Evolutionary conservation across 2,888 invertebrate species (phyloP).

Genomic region (Taphrorychus bicolor): DNA sequence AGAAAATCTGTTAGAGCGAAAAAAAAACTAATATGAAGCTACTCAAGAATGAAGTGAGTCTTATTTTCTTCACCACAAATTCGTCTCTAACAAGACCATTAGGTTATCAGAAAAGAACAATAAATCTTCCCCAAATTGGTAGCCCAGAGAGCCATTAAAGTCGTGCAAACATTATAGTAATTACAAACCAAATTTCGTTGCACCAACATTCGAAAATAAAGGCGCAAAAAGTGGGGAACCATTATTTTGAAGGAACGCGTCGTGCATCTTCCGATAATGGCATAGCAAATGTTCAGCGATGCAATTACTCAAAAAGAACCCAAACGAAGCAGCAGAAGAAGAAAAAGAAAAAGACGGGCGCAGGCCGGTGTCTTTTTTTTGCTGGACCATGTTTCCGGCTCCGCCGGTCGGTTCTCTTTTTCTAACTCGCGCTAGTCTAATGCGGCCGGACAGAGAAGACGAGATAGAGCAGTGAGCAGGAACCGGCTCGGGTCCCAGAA

Average conservation of each 20-base stretch:
- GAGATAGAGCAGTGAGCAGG: conserved; percentile 44
- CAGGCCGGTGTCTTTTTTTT: conserved; percentile 30
- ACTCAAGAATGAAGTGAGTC: too few species aligned
- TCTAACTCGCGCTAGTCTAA: conserved; percentile 16
- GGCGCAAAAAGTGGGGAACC: conserved; percentile 11
- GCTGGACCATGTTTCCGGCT: conserved; percentile 46
- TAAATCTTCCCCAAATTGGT: not conserved
- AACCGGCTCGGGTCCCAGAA: conserved; percentile 47
- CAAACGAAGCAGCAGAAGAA: conserved; percentile 21
- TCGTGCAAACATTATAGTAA: conserved; percentile 11
- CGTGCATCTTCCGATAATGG: conserved; percentile 38
- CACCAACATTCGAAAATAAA: conserved; percentile 8
- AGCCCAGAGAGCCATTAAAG: not conserved
- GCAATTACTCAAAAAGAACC: conserved; percentile 42
- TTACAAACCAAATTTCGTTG: conserved; percentile 21
- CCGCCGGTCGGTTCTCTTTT: conserved; percentile 24
- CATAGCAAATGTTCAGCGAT: conserved; percentile 39
- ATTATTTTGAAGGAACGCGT: conserved; percentile 36
- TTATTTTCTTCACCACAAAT: too few species aligned
- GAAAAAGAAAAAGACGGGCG: conserved; percentile 4
- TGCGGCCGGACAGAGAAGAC: conserved; percentile 18
- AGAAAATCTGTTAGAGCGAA: too few species aligned
- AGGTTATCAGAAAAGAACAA: too few species aligned
- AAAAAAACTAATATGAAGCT: too few species aligned
- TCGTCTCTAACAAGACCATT: too few species aligned